Percentiles rank a stretch among this genome's conserved stretches.
phyloP scores from a whole-genome alignment of 2,888 invertebrate species.

The Pterostichus madidus region DNA sequence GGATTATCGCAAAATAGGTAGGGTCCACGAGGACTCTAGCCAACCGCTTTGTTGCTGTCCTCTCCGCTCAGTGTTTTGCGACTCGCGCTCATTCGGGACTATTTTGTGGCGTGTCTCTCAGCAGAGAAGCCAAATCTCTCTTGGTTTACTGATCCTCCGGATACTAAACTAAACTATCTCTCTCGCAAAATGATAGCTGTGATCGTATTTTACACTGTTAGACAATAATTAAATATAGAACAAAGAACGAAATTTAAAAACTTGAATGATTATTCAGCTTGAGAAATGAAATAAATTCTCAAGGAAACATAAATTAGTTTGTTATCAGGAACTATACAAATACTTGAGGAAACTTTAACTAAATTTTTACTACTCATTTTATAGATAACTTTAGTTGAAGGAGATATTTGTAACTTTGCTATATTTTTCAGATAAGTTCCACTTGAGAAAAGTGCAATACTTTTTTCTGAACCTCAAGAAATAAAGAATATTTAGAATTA shows the following conservation, averaged over 20 bases:
- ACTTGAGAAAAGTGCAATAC: neutral
- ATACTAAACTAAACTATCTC: neutral
- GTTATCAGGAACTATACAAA: constrained; percentile 44
- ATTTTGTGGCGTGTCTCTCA: neutral
- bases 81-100: neutral
- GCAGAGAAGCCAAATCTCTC: constrained; percentile 1
- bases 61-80: neutral
- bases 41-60: neutral
- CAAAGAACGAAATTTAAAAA: constrained; percentile 10
- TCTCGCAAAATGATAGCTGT: too few species aligned
- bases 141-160: neutral
- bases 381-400: neutral
- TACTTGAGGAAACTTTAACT: constrained; percentile 15
- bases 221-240: constrained; percentile 36
- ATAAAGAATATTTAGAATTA: too few species aligned
- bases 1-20: constrained; percentile 57
- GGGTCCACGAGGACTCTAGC: constrained; percentile 7
- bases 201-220: too few species aligned
- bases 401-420: constrained; percentile 12
- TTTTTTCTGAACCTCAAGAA: too few species aligned
- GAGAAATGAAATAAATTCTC: constrained; percentile 23
- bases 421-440: constrained; percentile 9
- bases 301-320: constrained; percentile 39
- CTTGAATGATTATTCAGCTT: constrained; percentile 11
- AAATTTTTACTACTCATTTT: constrained; percentile 42